Percentiles rank a stretch among this genome's conserved stretches.
Conservation (phyloP, 2,888 invertebrate species). For the Piscicola geometra region DNA sequence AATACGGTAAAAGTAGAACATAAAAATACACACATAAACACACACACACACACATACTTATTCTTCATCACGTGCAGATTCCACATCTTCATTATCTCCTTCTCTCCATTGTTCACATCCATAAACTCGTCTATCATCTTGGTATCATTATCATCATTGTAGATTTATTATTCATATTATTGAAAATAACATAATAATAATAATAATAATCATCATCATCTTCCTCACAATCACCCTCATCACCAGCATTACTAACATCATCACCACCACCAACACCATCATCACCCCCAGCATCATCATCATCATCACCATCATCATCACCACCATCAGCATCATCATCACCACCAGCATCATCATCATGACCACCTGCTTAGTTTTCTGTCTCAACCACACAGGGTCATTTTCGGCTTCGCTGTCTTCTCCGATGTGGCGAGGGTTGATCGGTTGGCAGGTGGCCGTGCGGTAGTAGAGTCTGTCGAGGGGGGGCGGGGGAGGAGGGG, state of each 20-base stretch:
- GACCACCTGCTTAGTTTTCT: constrained; percentile 53
- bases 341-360: constrained; percentile 53
- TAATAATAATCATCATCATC: constrained; percentile 16
- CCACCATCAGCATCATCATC: constrained; percentile 6
- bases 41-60: constrained; percentile 61
- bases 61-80: constrained; percentile 93
- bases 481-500: too few species aligned
- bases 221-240: not conserved
- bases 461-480: constrained; percentile 75
- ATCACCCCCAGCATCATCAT: not conserved
- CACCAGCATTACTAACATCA: not conserved
- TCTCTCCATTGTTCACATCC: constrained; percentile 95
- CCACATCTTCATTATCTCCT: constrained; percentile 98
- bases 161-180: not conserved
- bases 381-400: constrained; percentile 84
- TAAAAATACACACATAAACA: too few species aligned
- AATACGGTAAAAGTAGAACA: not conserved
- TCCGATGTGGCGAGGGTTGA: constrained; percentile 88
- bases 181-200: too few species aligned
- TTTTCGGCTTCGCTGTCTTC: constrained; percentile 82
- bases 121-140: constrained; percentile 97
- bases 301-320: not conserved
- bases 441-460: constrained; percentile 85
- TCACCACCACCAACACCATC: not conserved
- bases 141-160: constrained; percentile 26